phyloP scores from a whole-genome alignment of 2,797 vertebrate genomes.

The Megaceryle alcyon region DNA sequence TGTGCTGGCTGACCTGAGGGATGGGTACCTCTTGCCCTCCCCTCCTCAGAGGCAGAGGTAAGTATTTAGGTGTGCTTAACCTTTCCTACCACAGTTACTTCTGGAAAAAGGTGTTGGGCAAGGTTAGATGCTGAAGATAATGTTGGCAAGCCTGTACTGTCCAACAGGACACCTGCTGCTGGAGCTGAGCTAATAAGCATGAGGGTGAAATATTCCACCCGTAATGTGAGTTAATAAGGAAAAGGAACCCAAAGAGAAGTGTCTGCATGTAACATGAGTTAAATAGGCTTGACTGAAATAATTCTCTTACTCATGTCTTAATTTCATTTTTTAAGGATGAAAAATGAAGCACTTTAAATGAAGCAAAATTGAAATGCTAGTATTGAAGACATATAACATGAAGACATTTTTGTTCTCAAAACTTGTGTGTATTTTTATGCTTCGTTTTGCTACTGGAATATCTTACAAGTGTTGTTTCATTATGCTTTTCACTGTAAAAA shows the following conservation, averaged over 20 bases:
- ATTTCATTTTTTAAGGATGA: background rate
- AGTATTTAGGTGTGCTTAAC: conserved; percentile 22
- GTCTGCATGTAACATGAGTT: background rate
- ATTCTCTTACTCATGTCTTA: background rate
- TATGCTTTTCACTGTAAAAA: background rate
- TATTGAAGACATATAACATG: background rate
- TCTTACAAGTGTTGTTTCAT: background rate
- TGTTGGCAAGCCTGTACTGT: background rate
- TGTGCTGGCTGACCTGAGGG: background rate
- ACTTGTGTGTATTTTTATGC: background rate
- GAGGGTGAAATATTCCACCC: background rate
- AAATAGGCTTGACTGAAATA: background rate
- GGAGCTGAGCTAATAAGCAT: background rate
- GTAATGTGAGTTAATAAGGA: background rate
- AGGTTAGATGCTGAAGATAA: conserved; percentile 2
- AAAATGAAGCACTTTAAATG: background rate
- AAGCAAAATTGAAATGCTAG: background rate
- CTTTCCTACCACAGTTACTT: background rate
- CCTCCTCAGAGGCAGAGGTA: background rate
- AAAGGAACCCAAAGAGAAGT: background rate
- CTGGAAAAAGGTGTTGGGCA: background rate
- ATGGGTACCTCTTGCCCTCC: background rate
- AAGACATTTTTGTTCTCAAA: background rate
- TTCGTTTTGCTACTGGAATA: background rate
- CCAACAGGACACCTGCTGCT: background rate